Evolutionary conservation across 2,888 invertebrate species (phyloP), one percentile per base, ranked within the genome.

Genomic region (Dendrolimus pini): DNA sequence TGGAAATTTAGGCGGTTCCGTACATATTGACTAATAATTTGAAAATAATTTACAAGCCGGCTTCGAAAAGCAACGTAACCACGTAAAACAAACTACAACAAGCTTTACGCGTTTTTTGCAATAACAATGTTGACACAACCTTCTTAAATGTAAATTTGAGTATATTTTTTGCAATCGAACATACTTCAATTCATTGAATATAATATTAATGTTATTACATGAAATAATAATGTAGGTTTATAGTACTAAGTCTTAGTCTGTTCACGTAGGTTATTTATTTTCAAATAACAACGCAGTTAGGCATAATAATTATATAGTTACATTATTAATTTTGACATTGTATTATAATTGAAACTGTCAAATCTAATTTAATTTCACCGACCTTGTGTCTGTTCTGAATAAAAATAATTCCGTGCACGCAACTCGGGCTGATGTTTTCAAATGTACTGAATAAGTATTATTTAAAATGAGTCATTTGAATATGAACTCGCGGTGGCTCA

Each of bases 1-100:
- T 54, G 56, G 41, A 57, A 53, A 56, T 41, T 57, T 42, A 61
- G 42, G 60, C 65, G 68, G 69, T 75, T 74, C 69, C 66, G 67
- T 64, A 69, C 59, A 61, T 61, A 58, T 62, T 63, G 58, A 62
- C 59, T 61, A 61, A 60, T 62, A 60, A 62, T 62, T 60, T 60
- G 60, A 62, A 60, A 62, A 47, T 47, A 9, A 47, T 47, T 47
- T 12, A 47, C 47, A 47, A 47, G 47, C 9, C 9, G 12, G 47
- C 47, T 47, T 47, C 47, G 47, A 47, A 47, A 47, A 47, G 47
- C 47, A 47, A 47, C 47, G 47, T 10, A 47, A 47, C 47, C 47
- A 47, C 47, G 47, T 47, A 47, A 47, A 47, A 47, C 47, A 47
- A 47, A 47, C 47, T 47, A 47, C 12, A 47, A 47, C 47, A 47